Evolutionary conservation across 2,113 vertebrate species (phyloP), one percentile per base, ranked within the genome.

Genomic region (Orientallactaga bullata): DNA sequence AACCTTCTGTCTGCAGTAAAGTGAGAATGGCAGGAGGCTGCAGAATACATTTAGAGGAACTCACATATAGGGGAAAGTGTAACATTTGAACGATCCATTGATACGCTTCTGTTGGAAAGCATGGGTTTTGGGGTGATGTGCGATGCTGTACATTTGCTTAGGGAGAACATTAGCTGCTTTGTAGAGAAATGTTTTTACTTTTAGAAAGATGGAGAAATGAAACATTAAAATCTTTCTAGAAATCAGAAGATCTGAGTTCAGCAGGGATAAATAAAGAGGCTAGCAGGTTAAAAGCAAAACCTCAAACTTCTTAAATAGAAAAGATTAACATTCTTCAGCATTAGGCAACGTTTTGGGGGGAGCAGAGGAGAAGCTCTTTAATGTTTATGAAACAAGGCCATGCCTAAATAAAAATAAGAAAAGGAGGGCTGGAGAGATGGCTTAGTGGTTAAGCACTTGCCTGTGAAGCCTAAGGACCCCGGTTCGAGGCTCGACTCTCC

Each of bases 1-100:
- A 98, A 95, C 95, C 97, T 97, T 94, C 96, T 96, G 96, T 89
- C 96, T 89, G 88, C 93, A 98, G 97, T 96, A 97, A 97, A 97
- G 98, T 91, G 97, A 92, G 98, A 97, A 97, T 97, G 95, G 97
- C 97, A 98, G 97, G 97, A 97, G 97, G 96, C 83, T 97, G 80
- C 95, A 89, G 81, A 95, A 88, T 96, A 47, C 94, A 94, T 97
- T 98, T 98, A 98, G 96, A 76, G 84, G 84, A 95, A 90, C 95
- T 94, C 94, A 79, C 92, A 94, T 92, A 69, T 47, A 32, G 16
- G 39, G 66, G 61, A 74, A 47, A 37, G 55, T 47, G 9, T 93
- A 94, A 17, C 77, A 65, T 85, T 85, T 77, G 80, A 89, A 81
- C 24, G 63, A 93, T 47, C 87, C 73, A 91, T 93, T 95, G 92